Evolutionary conservation across 2,888 invertebrate genomes (phyloP), one percentile per base, ranked within the genome.

Genomic region (Habroteleia sp.): DNA sequence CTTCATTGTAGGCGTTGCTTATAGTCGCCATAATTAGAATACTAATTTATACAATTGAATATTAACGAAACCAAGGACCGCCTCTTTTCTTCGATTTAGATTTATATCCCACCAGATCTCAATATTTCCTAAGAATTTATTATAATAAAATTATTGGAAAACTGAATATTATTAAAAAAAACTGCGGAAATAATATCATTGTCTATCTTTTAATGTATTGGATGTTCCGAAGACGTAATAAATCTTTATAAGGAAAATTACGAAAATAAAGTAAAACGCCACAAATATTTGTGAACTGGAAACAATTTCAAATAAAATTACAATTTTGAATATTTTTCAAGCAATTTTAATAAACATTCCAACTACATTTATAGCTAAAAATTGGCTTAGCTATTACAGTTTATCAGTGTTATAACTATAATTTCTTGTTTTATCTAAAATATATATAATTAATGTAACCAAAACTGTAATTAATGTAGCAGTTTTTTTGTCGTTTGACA

Each of bases 71-170:
- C 33, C 50, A 14, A 50, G 39, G 14, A 4, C 29, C 65, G 42
- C 65, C 65, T 52, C 27, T 31, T 25, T 44, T 8, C 31, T 62
- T 17, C 11, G 16, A 3, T 33, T n/a, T n/a, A n/a, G n/a, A 25
- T 35, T 35, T 65, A 29, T 23, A 6, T 39, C 23, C 25, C 3
- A 50, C 17, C 41, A 35, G n/a, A 10, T 8, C 52, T n/a, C n/a
- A n/a, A n/a, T n/a, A n/a, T n/a, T n/a, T 54, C 54, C 65, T 20
- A n/a, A 23, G 66, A 66, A 66, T 52, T 27, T 27, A 52, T 52
- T 44, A 44, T 35, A 52, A 42, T 65, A 33, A 65, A 52, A 42
- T 65, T 65, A 65, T 65, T 42, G 8, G 52, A 44, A 65, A 65
- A 35, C 52, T 8, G 3, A 20, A 8, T 33, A 23, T 20, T 33